Evolutionary conservation across 2,888 invertebrate genomes (phyloP), one percentile per base, ranked within the genome.

Genomic region (Drosophila dives): DNA sequence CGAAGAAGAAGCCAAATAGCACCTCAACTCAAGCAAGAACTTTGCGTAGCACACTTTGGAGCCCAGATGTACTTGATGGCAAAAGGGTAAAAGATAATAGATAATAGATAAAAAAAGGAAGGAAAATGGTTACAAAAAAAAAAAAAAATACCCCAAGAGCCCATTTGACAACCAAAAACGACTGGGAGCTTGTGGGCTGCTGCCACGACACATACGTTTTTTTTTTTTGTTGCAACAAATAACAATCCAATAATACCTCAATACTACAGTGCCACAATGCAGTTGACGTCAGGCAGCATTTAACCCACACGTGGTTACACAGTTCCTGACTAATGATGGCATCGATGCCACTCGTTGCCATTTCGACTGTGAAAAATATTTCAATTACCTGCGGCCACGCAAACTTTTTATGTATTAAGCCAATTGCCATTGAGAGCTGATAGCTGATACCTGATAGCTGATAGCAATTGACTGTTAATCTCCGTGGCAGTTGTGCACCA

Each of bases 11-110:
- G 38, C 40, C 56, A 20, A 56, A 56, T 32, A 56, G 54, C 54
- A 54, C 36, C 55, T 55, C 38, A 26, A 40, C 40, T 26, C 29
- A 50, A 29, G 17, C 36, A 54, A 54, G 36, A 29, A 55, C 55
- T 32, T 40, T 56, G 38, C 8, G 38, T 55, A n/a, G 55, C 38
- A 23, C 12, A n/a, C 36, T 38, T 38, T 38, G 34, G 17, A 36
- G 26, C 54, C 17, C 55, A 55, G 40, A 40, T 55, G 40, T 40
- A 55, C 29, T 29, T 20, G 29, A 40, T 40, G 32, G n/a, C 40
- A n/a, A 55, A 38, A 29, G 29, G 54, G 17, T 54, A 23, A 23
- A 36, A 34, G 38, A 7, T 54, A 38, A 17, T 29, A n/a, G 29
- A 29, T 40, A 40, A 23, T 29, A 29, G 29, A 29, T 29, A 29